These are phyloP conservation scores for Pogonocichla stellata DNA, from an alignment of 2,113 vertebrate species.

Conservation along the genomic window DNA sequence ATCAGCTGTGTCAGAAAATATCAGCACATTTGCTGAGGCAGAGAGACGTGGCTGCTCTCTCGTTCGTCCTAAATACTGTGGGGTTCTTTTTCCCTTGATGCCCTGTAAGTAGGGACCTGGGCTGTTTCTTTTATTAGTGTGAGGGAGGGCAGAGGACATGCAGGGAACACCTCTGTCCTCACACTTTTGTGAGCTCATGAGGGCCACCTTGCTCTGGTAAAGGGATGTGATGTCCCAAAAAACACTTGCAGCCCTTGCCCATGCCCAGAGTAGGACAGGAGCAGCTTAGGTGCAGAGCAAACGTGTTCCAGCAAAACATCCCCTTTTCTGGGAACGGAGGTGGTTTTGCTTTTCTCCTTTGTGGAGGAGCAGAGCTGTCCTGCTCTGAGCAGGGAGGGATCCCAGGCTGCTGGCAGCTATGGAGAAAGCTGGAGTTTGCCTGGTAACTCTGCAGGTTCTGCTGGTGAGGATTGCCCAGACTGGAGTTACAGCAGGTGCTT, in stretches of 20 bases:
- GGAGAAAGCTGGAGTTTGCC: neutral
- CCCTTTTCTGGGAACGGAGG: neutral
- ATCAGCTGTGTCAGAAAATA: neutral
- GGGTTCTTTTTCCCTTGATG: accelerated
- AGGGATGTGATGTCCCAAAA: neutral
- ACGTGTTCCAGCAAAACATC: neutral
- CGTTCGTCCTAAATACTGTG: neutral
- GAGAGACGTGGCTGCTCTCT: neutral
- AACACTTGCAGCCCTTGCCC: neutral
- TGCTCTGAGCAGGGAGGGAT: neutral
- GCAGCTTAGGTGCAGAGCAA: neutral
- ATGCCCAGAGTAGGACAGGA: neutral
- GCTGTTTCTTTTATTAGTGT: neutral
- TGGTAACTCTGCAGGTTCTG: neutral
- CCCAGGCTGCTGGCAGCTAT: neutral
- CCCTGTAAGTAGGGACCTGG: neutral
- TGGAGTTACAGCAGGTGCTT: neutral
- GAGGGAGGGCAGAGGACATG: neutral
- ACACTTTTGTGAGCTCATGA: neutral
- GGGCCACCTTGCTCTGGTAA: neutral
- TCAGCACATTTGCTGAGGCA: neutral
- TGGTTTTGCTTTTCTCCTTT: neutral
- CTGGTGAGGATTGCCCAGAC: neutral
- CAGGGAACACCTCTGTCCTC: neutral
- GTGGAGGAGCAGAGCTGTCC: neutral